Evolutionary conservation across 1,140 invertebrate species (phyloP).

Genomic region (Hyles vespertilio): DNA sequence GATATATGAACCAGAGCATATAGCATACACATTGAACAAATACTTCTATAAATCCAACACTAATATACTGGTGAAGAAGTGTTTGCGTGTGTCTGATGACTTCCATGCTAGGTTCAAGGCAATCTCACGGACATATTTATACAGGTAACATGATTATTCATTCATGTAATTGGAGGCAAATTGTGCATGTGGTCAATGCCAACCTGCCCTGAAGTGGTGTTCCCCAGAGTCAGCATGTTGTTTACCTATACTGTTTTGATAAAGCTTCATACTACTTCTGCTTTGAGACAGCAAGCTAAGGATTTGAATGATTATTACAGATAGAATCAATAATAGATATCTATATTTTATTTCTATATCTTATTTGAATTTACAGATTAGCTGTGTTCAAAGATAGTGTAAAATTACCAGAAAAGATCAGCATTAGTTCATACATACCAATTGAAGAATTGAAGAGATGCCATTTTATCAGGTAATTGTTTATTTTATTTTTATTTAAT

Average conservation of each 20-base stretch:
- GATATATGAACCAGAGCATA: conserved; percentile 64
- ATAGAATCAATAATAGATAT: background rate
- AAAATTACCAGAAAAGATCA: conserved; percentile 28
- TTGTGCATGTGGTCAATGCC: too few species aligned
- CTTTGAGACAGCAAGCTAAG: too few species aligned
- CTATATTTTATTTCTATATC: too few species aligned
- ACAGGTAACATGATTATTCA: conserved; percentile 69
- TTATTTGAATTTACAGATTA: conserved; percentile 39
- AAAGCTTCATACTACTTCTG: too few species aligned
- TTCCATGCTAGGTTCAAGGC: conserved; percentile 79
- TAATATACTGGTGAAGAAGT: conserved; percentile 76
- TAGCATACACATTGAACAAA: conserved; percentile 76
- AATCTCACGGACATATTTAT: conserved; percentile 80
- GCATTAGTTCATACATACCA: conserved; percentile 55
- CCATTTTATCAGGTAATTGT: conserved; percentile 65
- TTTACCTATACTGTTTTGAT: too few species aligned
- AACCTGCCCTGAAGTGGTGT: too few species aligned
- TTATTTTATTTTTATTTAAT: background rate
- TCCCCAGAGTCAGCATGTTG: too few species aligned
- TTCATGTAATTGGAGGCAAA: too few species aligned
- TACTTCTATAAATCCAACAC: conserved; percentile 75
- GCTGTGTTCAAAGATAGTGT: conserved; percentile 56
- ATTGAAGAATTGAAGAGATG: conserved; percentile 76
- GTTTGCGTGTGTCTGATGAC: conserved; percentile 74
- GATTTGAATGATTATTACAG: too few species aligned